phyloP scores from a whole-genome alignment of 1,140 invertebrate species.

The Trypoxylus dichotomus region DNA sequence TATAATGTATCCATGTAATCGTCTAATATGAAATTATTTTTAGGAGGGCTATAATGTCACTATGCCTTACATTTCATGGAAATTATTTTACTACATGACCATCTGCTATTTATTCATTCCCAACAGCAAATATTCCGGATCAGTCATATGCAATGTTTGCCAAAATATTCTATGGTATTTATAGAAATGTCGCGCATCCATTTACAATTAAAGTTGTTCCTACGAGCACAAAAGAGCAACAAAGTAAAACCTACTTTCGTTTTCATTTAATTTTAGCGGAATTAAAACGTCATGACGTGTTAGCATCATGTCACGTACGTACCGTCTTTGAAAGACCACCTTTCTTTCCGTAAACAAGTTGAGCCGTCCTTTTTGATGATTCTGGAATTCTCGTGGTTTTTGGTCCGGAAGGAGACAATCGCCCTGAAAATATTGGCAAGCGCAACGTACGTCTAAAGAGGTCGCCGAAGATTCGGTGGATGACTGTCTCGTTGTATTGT shows the following conservation, averaged over 20 bases:
- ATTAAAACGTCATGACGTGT: neutral
- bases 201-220: neutral
- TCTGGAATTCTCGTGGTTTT: conserved; percentile 5
- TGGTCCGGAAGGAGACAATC: conserved; percentile 68
- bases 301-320: neutral
- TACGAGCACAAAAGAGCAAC: neutral
- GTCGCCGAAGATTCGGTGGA: conserved; percentile 66
- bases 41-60: too few species aligned
- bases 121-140: neutral
- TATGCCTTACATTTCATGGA: neutral
- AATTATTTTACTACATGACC: neutral
- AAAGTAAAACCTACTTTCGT: conserved; percentile 4
- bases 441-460: conserved; percentile 77
- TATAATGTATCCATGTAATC: too few species aligned
- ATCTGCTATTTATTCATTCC: neutral
- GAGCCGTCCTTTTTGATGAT: neutral
- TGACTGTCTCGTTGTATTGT: conserved; percentile 59
- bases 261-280: neutral
- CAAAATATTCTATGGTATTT: conserved; percentile 11
- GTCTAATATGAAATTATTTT: too few species aligned
- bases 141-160: neutral
- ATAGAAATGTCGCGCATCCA: neutral
- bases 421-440: conserved; percentile 80
- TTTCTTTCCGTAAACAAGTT: conserved; percentile 15
- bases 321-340: conserved; percentile 17